A percentile compares a stretch with the other conserved stretches of the same genome.
Evolutionary conservation across 2,888 invertebrate genomes (phyloP).

Genomic region (Diarsia rubi): DNA sequence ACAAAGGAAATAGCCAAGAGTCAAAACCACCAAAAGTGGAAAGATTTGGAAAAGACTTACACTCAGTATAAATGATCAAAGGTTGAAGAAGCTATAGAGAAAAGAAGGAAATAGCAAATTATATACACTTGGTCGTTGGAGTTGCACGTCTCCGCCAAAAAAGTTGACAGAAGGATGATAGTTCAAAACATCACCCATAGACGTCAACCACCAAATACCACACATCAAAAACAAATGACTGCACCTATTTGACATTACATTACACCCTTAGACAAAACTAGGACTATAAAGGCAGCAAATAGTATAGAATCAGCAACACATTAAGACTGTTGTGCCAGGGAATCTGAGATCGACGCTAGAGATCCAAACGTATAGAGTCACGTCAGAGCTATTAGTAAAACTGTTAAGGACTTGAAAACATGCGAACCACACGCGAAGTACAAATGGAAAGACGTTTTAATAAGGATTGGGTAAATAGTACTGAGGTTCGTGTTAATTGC

Average conservation of each 20-base stretch:
- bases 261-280: conserved; percentile 68
- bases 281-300: conserved; percentile 75
- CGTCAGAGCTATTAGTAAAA: conserved; percentile 85
- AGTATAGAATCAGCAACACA: conserved; percentile 81
- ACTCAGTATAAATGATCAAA: no score
- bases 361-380: conserved; percentile 85
- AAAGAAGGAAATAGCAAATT: not conserved
- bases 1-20: not conserved
- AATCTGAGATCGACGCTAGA: conserved; percentile 79
- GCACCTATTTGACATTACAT: conserved; percentile 62
- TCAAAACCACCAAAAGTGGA: no score
- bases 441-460: conserved; percentile 40
- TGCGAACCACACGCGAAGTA: conserved; percentile 72
- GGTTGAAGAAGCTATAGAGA: no score
- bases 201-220: conserved; percentile 14
- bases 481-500: not conserved
- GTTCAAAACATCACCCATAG: conserved; percentile 1
- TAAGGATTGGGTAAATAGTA: conserved; percentile 16
- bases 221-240: conserved; percentile 41
- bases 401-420: conserved; percentile 82
- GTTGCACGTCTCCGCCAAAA: not conserved
- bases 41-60: no score
- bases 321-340: conserved; percentile 73
- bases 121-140: not conserved
- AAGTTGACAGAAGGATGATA: not conserved